These are phyloP conservation scores for Oreohelix idahoensis DNA, from an alignment of 1,140 invertebrate genomes.

Conservation along the genomic window DNA sequence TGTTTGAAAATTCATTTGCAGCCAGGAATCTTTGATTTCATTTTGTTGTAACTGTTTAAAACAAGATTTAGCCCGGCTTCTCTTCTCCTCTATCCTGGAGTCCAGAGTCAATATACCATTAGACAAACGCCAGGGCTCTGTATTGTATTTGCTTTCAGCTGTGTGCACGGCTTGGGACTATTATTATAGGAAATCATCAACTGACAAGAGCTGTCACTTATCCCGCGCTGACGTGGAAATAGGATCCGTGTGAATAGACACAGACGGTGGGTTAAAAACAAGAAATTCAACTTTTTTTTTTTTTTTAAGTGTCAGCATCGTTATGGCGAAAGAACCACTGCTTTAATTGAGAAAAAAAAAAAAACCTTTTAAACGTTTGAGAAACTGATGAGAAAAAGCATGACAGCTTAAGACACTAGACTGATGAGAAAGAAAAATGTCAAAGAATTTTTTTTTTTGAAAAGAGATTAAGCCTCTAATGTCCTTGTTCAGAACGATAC, in stretches of 20 bases:
- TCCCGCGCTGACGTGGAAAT: not conserved
- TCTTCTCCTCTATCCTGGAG: too few relatives aligned
- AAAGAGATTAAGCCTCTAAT: not conserved
- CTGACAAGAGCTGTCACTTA: not conserved
- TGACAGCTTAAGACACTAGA: not conserved
- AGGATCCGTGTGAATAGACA: not conserved
- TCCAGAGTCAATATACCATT: not conserved
- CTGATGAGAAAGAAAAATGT: not conserved
- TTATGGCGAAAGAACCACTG: not conserved
- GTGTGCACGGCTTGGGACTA: too few relatives aligned
- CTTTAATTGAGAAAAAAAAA: too few relatives aligned
- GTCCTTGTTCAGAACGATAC: not conserved
- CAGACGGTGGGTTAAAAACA: not conserved
- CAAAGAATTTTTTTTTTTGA: not conserved
- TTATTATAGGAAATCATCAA: not conserved
- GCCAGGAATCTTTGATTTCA: too few relatives aligned
- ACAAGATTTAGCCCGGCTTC: not conserved
- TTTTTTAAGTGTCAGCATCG: not conserved
- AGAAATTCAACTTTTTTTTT: not conserved
- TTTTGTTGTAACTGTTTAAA: not conserved
- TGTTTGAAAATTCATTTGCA: too few relatives aligned
- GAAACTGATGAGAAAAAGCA: too few relatives aligned
- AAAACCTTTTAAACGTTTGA: too few relatives aligned
- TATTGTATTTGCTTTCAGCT: not conserved
- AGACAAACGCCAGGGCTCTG: not conserved